phyloP scores from a whole-genome alignment of 2,797 vertebrate genomes.

The Falco naumanni region DNA sequence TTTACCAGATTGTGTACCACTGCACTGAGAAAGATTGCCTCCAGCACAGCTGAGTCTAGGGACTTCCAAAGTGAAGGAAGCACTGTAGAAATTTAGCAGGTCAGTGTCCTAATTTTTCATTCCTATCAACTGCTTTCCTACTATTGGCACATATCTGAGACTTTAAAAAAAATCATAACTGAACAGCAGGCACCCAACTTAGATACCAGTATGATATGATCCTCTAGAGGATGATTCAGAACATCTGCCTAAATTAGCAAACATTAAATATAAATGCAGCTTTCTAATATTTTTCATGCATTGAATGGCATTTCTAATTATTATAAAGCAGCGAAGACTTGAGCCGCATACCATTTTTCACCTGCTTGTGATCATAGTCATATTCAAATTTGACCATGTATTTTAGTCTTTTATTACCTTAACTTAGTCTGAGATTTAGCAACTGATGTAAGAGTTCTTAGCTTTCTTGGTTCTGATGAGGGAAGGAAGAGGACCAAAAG shows the following conservation, averaged over 20 bases:
- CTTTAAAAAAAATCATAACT: background rate
- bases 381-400: background rate
- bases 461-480: background rate
- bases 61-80: background rate
- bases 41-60: background rate
- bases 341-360: background rate
- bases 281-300: background rate
- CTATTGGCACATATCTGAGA: background rate
- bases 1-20: background rate
- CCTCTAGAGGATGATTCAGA: background rate
- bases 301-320: background rate
- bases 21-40: background rate
- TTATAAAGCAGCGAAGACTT: background rate
- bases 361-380: background rate
- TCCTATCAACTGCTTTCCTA: background rate
- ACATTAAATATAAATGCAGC: background rate
- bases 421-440: background rate
- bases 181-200: background rate
- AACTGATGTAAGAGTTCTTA: background rate
- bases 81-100: background rate
- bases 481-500: background rate
- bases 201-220: background rate
- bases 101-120: background rate
- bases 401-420: background rate
- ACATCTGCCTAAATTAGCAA: background rate